phyloP scores from a whole-genome alignment of 2,888 invertebrate genomes.

The Gymnocheta viridis region DNA sequence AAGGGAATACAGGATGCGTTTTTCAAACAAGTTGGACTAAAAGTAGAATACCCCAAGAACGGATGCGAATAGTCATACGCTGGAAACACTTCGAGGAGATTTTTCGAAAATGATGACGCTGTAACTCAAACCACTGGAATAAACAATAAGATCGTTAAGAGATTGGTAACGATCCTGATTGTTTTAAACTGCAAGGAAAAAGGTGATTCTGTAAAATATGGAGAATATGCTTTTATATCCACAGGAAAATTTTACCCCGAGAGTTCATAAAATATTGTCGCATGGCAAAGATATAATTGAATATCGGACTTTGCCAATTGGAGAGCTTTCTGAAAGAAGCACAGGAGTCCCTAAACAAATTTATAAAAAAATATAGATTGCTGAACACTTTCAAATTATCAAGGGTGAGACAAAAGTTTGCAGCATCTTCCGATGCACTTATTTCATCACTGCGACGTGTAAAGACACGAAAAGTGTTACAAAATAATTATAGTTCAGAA shows the following conservation, averaged over 20 bases:
- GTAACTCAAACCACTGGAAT: not conserved
- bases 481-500: not conserved
- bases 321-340: slow-evolving; percentile 3
- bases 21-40: not conserved
- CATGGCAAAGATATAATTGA: slow-evolving; percentile 6
- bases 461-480: too few species aligned
- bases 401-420: slow-evolving; percentile 14
- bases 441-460: slow-evolving; percentile 13
- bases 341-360: slow-evolving; percentile 31
- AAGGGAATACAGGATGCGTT: not conserved
- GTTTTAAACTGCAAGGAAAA: too few species aligned
- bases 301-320: slow-evolving; percentile 11
- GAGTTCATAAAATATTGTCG: not conserved
- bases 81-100: not conserved
- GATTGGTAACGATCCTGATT: too few species aligned
- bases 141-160: not conserved
- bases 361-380: slow-evolving; percentile 37
- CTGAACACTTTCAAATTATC: slow-evolving; percentile 10
- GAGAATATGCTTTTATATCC: too few species aligned
- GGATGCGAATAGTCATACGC: too few species aligned
- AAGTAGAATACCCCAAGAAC: not conserved
- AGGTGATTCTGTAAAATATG: too few species aligned
- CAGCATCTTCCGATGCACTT: slow-evolving; percentile 14
- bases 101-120: not conserved
- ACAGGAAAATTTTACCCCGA: not conserved